Evolutionary conservation across 92 coral and sea anemone genomes (phyloP), one percentile per base, ranked within the genome.

Genomic region (Zoanthus sociatus): DNA sequence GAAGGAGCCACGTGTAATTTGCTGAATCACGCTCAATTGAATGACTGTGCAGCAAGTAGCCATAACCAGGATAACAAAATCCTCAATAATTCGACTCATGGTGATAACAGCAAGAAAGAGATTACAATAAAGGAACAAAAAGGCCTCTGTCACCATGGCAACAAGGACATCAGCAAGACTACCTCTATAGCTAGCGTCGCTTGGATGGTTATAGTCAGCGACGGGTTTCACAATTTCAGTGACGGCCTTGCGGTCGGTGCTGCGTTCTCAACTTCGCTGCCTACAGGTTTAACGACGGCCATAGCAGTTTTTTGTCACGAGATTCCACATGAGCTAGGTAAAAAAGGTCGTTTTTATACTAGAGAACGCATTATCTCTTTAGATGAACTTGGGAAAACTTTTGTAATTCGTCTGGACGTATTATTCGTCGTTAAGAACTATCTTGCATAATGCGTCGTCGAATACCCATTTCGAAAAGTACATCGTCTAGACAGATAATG

Each of bases 131-230:
- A 64, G 16, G 61, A 79, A 20, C 84, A 79, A 6, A 64, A 11
- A 15, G 74, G 42, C 13, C 84, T 64, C 47, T 63, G 74, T 88
- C 95, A 94, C 86, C 98, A 93, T 73, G 91, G 89, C 45, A 76
- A 89, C 53, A 87, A 91, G 12, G 71, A 79, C 1, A 92, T 93
- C 32, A 76, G 82, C 82, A 87, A 73, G 75, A 42, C 56, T 17
- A 85, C 89, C 1, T 87, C 94, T 48, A 93, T 97, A 67, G 99
- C 99, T 15, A 77, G 96, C 47, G 89, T 97, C 63, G 99, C 99
- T 53, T 97, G 99, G 99, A 97, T 95, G 98, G 99, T 97, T 17
- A 97, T 97, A 21, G 95, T 95, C 15, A 96, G 99, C 0, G 99
- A 97, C 79, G 98, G 98, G 30, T 93, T 97, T 81, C 99, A 97